A percentile compares a stretch with the other conserved stretches of the same genome.
Evolutionary conservation across 92 coral and sea anemone genomes (phyloP).

Genomic region (Diadumene lineata): DNA sequence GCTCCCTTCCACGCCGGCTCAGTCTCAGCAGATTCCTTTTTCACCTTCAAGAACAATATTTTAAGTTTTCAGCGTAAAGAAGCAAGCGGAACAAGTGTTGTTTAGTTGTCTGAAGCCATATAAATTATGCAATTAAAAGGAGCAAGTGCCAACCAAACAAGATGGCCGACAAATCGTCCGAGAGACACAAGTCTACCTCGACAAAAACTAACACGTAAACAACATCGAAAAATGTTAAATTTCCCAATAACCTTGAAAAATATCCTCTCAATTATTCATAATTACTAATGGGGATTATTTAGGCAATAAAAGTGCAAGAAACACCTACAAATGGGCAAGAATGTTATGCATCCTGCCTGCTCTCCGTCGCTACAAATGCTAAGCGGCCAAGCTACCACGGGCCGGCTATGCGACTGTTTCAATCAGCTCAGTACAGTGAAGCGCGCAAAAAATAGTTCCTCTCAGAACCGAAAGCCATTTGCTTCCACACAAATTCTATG

Average conservation of each 20-base stretch:
- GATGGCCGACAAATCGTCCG: background rate
- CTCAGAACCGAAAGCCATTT: no score
- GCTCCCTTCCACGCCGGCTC: constrained; percentile 87
- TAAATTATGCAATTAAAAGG: background rate
- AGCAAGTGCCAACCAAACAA: background rate
- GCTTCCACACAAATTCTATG: no score
- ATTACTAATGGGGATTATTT: background rate
- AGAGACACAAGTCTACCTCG: background rate
- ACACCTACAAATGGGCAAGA: background rate
- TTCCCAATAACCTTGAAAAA: background rate
- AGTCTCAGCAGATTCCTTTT: constrained; percentile 64
- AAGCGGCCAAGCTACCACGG: background rate
- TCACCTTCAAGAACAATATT: constrained; percentile 41
- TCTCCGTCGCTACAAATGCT: background rate
- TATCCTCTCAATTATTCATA: background rate
- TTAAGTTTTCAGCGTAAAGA: background rate
- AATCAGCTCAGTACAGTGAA: no score
- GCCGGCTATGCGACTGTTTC: no score
- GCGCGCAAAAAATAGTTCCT: no score
- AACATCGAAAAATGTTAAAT: no score
- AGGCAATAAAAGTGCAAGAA: background rate
- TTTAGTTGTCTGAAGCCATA: background rate
- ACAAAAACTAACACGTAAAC: background rate
- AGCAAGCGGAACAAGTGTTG: constrained; percentile 8
- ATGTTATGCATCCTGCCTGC: background rate